Percentiles rank a stretch among this genome's conserved stretches.
These are phyloP conservation scores for Caenorhabditis brenneri DNA, from an alignment of 1,140 invertebrate genomes.

Conservation along the genomic window DNA sequence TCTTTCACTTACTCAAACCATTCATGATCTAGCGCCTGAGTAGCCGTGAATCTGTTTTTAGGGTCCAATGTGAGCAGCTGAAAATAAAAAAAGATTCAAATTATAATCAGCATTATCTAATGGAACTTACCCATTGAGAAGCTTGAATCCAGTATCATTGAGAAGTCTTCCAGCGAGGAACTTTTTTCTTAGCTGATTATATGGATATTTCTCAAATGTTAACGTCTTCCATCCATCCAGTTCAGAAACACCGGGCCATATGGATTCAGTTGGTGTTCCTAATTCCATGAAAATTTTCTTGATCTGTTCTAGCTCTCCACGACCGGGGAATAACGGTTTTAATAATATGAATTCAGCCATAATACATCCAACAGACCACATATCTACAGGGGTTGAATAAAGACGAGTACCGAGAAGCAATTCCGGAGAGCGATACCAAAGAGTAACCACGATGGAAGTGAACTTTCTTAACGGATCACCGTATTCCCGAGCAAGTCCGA, in stretches of 20 bases:
- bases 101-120: too few relatives aligned
- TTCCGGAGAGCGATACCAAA: constrained; percentile 96
- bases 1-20: constrained; percentile 81
- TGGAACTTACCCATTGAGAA: constrained; percentile 81
- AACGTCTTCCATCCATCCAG: constrained; percentile 85
- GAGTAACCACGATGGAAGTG: constrained; percentile 93
- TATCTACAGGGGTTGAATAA: constrained; percentile 93
- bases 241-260: constrained; percentile 91
- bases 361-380: constrained; percentile 99
- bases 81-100: too few relatives aligned
- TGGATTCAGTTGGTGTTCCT: constrained; percentile 89
- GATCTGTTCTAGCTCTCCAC: constrained; percentile 91
- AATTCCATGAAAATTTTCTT: constrained; percentile 93
- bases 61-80: constrained; percentile 93
- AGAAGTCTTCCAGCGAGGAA: constrained; percentile 78
- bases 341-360: constrained; percentile 94
- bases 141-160: constrained; percentile 81
- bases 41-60: constrained; percentile 83
- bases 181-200: constrained; percentile 80
- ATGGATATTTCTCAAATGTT: constrained; percentile 71
- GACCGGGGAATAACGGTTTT: constrained; percentile 93
- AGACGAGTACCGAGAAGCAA: constrained; percentile 78
- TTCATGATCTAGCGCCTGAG: constrained; percentile 83
- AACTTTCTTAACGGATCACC: constrained; percentile 94
- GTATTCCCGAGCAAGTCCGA: constrained; percentile 95